Base-by-base conservation (phyloP, 2,888 invertebrate species). In the Hypselothyrea guttata region DNA sequence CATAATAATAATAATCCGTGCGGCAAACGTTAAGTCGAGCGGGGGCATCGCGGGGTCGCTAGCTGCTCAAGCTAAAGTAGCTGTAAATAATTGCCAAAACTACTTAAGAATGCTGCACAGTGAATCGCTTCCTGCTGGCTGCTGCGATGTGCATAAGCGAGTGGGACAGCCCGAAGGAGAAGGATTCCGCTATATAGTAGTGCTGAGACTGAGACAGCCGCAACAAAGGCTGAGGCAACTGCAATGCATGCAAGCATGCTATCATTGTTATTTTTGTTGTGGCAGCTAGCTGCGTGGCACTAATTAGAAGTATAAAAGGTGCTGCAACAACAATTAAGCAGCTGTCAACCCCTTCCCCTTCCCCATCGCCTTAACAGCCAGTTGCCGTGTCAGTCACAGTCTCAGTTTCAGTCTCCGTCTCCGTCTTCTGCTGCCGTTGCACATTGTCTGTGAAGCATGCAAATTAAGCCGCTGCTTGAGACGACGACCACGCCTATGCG, bases 41-140 rank as follows among this genome's bases (percentile, higher is more conserved):
- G 5, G 11, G 33, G 31, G 7, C 9, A 31, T 3, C 16, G 7
- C 18, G 30, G 53, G 45, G 30, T 31, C 30, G 47, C 41, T n/a
- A 18, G 48, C 13, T 35, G 56, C 48, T 42, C 22, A 16, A 42
- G 41, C 62, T 59, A 75, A 81, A 72, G 74, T 78, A 82, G 77
- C 83, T 86, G 84, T 78, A 85, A 85, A 85, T 86, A 86, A 84
- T 84, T 84, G 83, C 79, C 75, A 73, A 79, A 78, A 86, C 86
- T 85, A 86, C 85, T 85, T 86, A 86, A 85, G 76, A 72, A 85
- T 85, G 81, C 84, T 60, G 62, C 71, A 70, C 81, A 79, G 72
- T 68, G 71, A 71, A 72, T 65, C 71, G 71, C 65, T 71, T 74
- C 73, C 79, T 66, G 69, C 40, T 69, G 51, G 27, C 38, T 44